A percentile compares a stretch with the other conserved stretches of the same genome.
Evolutionary conservation across 2,113 vertebrate genomes (phyloP).

Genomic region (Lathamus discolor): DNA sequence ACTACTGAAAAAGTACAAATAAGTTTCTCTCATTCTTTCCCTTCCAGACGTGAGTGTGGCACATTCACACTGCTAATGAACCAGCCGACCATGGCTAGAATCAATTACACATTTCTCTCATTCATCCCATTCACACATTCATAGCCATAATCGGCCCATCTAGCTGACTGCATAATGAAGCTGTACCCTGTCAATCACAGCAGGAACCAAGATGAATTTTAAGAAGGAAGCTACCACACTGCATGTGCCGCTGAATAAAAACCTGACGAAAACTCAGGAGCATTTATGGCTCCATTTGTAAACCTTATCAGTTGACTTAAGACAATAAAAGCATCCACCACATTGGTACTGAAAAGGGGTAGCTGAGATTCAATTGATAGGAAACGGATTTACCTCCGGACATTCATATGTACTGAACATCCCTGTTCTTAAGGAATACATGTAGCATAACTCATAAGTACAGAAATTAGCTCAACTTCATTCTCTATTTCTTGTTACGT

Average conservation of each 20-base stretch:
- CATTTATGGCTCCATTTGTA: constrained; percentile 45
- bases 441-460: not conserved
- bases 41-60: not conserved
- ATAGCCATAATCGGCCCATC: constrained; percentile 74
- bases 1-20: constrained; percentile 20
- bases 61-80: constrained; percentile 81
- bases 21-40: constrained; percentile 15
- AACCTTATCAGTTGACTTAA: constrained; percentile 52
- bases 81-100: constrained; percentile 77
- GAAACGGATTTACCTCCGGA: constrained; percentile 50
- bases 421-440: not conserved
- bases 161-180: constrained; percentile 77
- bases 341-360: constrained; percentile 32
- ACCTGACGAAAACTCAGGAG: constrained; percentile 63
- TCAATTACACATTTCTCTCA: constrained; percentile 83
- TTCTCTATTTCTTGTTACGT: constrained; percentile 31
- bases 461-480: not conserved
- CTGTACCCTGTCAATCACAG: constrained; percentile 78
- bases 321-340: constrained; percentile 26
- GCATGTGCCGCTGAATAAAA: constrained; percentile 73
- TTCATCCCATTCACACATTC: constrained; percentile 79
- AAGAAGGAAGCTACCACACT: constrained; percentile 62
- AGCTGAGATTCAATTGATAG: constrained; percentile 18
- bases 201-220: constrained; percentile 62
- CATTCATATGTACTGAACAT: not conserved